These are phyloP conservation scores for Heteromyza rotundicornis DNA, from an alignment of 2,888 invertebrate species.

Conservation along the genomic window DNA sequence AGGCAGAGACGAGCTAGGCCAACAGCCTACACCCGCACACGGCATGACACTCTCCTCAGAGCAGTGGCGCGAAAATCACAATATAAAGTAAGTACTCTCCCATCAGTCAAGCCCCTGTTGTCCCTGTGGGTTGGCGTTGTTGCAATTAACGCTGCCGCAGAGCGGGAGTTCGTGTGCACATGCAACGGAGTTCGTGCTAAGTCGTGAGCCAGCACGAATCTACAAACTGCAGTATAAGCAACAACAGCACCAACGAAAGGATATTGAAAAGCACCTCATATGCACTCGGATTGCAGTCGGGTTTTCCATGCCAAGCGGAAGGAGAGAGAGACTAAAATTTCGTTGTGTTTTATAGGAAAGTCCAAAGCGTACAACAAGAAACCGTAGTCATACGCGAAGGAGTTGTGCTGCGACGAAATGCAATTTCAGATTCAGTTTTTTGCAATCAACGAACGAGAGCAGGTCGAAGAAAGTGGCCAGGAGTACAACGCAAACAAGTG, in stretches of 20 bases:
- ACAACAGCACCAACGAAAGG: slow-evolving; percentile 17
- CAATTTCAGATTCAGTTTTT: slow-evolving; percentile 55
- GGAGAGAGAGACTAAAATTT: background rate
- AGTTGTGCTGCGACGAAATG: slow-evolving; percentile 26
- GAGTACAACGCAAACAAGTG: slow-evolving; percentile 32
- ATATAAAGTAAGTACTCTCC: too few relatives aligned
- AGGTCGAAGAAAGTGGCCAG: slow-evolving; percentile 38
- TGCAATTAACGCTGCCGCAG: too few relatives aligned
- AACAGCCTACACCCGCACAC: background rate
- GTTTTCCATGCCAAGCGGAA: background rate
- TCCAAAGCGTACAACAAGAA: slow-evolving; percentile 16
- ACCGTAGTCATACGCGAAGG: slow-evolving; percentile 9
- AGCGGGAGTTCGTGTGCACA: slow-evolving; percentile 7
- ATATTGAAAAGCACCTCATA: slow-evolving; percentile 8
- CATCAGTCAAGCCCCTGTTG: too few relatives aligned
- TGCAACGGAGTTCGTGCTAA: slow-evolving; percentile 7
- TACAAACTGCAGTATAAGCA: background rate
- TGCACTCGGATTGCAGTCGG: slow-evolving; percentile 5
- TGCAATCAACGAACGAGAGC: slow-evolving; percentile 52
- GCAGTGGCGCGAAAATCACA: slow-evolving; percentile 19
- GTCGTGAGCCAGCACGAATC: too few relatives aligned
- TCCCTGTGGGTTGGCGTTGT: too few relatives aligned
- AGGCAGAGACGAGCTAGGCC: background rate
- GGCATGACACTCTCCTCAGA: background rate
- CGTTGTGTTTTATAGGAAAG: slow-evolving; percentile 7